Evolutionary conservation across 2,113 vertebrate species (phyloP).

Genomic region (Nerophis lumbriciformis): DNA sequence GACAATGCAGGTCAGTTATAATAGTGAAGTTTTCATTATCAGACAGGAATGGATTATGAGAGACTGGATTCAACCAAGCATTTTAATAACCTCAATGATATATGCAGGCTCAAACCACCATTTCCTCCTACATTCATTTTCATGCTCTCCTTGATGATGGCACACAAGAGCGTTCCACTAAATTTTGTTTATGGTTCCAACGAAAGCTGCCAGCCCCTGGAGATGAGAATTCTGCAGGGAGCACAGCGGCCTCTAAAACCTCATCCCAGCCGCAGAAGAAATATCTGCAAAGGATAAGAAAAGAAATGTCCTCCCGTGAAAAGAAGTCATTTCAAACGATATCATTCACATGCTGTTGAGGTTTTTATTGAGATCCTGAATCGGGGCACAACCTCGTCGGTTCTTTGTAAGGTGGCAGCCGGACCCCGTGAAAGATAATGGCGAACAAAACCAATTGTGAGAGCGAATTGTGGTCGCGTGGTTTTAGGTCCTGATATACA

Average conservation of each 20-base stretch:
- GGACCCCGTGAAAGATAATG: constrained; percentile 44
- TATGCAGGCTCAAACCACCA: constrained; percentile 31
- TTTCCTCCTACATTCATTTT: constrained; percentile 44
- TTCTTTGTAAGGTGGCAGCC: constrained; percentile 35
- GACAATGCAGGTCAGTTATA: background rate
- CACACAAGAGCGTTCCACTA: constrained; percentile 37
- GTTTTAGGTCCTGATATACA: constrained; percentile 36
- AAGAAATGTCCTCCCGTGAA: constrained; percentile 24
- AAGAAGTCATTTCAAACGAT: constrained; percentile 22
- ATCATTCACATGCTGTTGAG: constrained; percentile 18
- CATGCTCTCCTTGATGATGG: constrained; percentile 40
- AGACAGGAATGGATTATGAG: constrained; percentile 1
- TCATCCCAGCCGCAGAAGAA: constrained; percentile 33
- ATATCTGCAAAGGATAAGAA: constrained; percentile 2
- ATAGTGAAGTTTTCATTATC: background rate
- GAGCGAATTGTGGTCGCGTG: constrained; percentile 43
- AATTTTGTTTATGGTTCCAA: constrained; percentile 61
- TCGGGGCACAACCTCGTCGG: constrained; percentile 38
- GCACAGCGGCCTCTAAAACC: constrained; percentile 35
- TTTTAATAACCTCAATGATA: constrained; percentile 50
- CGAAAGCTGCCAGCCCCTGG: constrained; percentile 40
- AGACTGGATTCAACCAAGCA: constrained; percentile 50
- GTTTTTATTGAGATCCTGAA: constrained; percentile 45
- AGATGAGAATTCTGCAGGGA: constrained; percentile 44
- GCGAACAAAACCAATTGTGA: constrained; percentile 56